A percentile compares a stretch with the other conserved stretches of the same genome.
These are phyloP conservation scores for Sarcophaga peregrina DNA, from an alignment of 1,140 invertebrate species.

Conservation along the genomic window DNA sequence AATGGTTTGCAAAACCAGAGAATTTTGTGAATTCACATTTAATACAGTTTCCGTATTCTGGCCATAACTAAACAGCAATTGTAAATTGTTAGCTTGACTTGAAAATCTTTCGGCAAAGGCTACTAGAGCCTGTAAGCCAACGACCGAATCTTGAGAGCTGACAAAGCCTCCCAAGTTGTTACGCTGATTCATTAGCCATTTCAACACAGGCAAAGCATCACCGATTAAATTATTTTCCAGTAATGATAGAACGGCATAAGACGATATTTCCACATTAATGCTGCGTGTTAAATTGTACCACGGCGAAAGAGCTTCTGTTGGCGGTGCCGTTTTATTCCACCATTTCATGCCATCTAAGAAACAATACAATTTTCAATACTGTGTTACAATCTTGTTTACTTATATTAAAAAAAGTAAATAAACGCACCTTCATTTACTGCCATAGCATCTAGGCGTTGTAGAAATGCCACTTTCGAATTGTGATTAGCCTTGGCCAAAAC, in stretches of 20 bases:
- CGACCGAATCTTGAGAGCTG: conserved; percentile 78
- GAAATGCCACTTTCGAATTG: conserved; percentile 62
- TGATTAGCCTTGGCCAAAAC: conserved; percentile 82
- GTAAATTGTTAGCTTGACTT: conserved; percentile 69
- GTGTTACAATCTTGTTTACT: not conserved
- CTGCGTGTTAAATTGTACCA: conserved; percentile 77
- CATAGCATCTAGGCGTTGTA: conserved; percentile 61
- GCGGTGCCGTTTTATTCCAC: conserved; percentile 74
- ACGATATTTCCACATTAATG: conserved; percentile 88
- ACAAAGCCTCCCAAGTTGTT: conserved; percentile 86
- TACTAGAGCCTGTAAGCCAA: conserved; percentile 79
- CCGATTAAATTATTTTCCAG: conserved; percentile 74
- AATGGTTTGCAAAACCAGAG: conserved; percentile 76
- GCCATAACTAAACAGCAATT: conserved; percentile 70
- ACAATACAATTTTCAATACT: not conserved
- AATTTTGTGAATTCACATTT: conserved; percentile 76
- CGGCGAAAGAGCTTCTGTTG: conserved; percentile 76
- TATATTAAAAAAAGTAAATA: not conserved
- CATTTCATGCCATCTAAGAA: conserved; percentile 73
- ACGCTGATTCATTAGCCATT: conserved; percentile 85
- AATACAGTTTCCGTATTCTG: conserved; percentile 73
- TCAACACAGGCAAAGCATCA: conserved; percentile 82
- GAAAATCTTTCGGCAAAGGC: conserved; percentile 73
- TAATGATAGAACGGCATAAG: conserved; percentile 82
- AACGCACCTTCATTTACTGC: conserved; percentile 53